Evolutionary conservation across 2,888 invertebrate genomes (phyloP), one percentile per base, ranked within the genome.

Genomic region (Aphidius colemani): DNA sequence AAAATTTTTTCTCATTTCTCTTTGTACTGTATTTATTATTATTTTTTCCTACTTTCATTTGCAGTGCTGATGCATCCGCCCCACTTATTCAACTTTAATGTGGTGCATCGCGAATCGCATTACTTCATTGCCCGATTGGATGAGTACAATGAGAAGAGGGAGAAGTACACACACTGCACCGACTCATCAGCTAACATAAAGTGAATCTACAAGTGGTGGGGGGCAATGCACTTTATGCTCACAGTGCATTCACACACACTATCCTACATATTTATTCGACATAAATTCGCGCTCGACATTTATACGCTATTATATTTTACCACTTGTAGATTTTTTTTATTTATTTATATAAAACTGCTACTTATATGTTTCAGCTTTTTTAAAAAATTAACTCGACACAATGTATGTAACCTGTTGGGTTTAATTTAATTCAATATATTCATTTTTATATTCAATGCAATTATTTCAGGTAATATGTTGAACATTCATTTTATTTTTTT

Each of bases 221-320:
- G 76, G 74, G 76, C 71, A 78, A 79, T 79, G 77, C 79, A 76
- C 72, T 77, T 77, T 72, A 64, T 68, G 49, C 65, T 51, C 59
- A 39, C 59, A 67, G 59, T 67, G 68, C 66, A 68, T 64, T 41
- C 60, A 63, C 67, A 57, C 63, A 30, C 30, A 30, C 5, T 5
- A 4, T 30, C 59, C 59, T 61, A 65, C 67, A 69, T 67, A 70
- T 72, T 70, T 30, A 30, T 5, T 30, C 30, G 30, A 30, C 30
- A 30, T 30, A 30, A 30, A 30, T 30, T 58, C 68, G 70, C 70
- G 71, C 71, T 70, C 74, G 75, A 74, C 75, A 75, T 75, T 75
- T 63, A 62, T 74, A 72, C 75, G 75, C 69, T 65, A 13, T 51
- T 48, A 53, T n/a, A 51, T 43, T 0, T 13, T 44, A 30, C 13